Base-by-base conservation (phyloP, 1,140 invertebrate species). In the Brachionus manjavacas region DNA sequence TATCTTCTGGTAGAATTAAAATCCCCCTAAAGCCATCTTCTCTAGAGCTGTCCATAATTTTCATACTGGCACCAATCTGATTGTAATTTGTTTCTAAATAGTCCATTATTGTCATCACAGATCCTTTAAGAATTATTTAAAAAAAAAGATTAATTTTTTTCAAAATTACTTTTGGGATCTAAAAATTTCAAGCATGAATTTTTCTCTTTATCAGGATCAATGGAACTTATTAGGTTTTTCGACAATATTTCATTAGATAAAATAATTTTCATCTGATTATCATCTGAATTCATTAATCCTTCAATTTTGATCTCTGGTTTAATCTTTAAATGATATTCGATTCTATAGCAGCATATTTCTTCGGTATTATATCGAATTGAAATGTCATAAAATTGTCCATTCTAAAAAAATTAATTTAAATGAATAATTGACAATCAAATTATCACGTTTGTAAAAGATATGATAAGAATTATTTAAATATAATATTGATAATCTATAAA, bases 281-380 rank as follows among this genome's bases (percentile, higher is more conserved):
- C 12, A 46, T 49, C 6, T 3, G n/a, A 43, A 7, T 43, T 20
- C 39, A 9, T 49, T 28, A 52, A n/a, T 0, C 20, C n/a, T 46
- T 76, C 72, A 25, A 76, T 25, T 76, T 76, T 76, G 20, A 76
- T 43, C 41, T 49, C 72, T 25, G 72, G 72, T 76, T 46, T 76
- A 6, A 49, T 25, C 12, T 76, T 76, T 12, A 76, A 28, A 49
- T 76, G 20, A 25, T 41, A 28, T 20, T 23, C 25, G 28, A 76
- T 23, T 25, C 43, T 46, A 31, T 52, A 76, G 28, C 72, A 76
- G 20, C 72, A 76, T 14, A 76, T 49, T 76, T 76, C 72, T 25
- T 76, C 72, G 2, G 20, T 49, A 46, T 76, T 76, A 76, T 14
- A 76, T 20, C 23, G 2, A 49, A 76, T 11, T n/a, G 11, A 14